Percentiles rank a stretch among this genome's conserved stretches.
These are phyloP conservation scores for Sepioteuthis lessoniana DNA, from an alignment of 2,888 invertebrate species.

Conservation along the genomic window DNA sequence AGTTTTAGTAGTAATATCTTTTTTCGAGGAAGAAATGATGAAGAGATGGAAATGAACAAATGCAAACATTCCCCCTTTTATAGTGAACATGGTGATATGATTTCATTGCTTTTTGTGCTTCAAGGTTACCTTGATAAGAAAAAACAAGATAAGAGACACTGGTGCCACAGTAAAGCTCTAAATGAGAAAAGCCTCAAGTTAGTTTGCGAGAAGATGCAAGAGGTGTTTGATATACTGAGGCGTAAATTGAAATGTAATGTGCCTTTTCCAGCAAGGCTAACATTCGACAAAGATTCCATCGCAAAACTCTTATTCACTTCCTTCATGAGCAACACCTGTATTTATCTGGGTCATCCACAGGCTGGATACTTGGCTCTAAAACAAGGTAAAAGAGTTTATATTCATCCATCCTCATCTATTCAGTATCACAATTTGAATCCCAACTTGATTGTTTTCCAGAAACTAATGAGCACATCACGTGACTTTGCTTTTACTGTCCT, in stretches of 20 bases:
- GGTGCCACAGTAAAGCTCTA: constrained; percentile 71
- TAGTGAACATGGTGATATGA: constrained; percentile 66
- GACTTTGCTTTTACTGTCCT: constrained; percentile 67
- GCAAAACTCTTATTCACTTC: constrained; percentile 62
- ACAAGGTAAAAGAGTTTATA: constrained; percentile 57
- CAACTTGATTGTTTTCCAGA: constrained; percentile 66
- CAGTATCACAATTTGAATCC: constrained; percentile 59
- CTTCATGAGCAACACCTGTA: constrained; percentile 62
- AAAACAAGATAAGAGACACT: constrained; percentile 63
- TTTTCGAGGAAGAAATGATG: constrained; percentile 64
- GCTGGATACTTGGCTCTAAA: constrained; percentile 64
- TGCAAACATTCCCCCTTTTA: constrained; percentile 65
- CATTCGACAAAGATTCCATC: constrained; percentile 53
- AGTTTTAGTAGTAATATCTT: constrained; percentile 68
- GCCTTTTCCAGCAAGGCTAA: constrained; percentile 49
- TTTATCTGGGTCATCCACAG: constrained; percentile 64
- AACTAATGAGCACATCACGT: constrained; percentile 63
- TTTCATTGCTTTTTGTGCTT: constrained; percentile 67
- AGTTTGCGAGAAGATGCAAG: constrained; percentile 62
- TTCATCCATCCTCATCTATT: constrained; percentile 70
- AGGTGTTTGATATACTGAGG: constrained; percentile 59
- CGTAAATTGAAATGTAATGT: constrained; percentile 58
- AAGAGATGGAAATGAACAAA: constrained; percentile 65
- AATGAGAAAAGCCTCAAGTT: constrained; percentile 71
- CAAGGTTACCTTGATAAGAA: constrained; percentile 63